A percentile compares a stretch with the other conserved stretches of the same genome.
phyloP scores from a whole-genome alignment of 2,888 invertebrate species.

The Aproaerema taeniolella region DNA sequence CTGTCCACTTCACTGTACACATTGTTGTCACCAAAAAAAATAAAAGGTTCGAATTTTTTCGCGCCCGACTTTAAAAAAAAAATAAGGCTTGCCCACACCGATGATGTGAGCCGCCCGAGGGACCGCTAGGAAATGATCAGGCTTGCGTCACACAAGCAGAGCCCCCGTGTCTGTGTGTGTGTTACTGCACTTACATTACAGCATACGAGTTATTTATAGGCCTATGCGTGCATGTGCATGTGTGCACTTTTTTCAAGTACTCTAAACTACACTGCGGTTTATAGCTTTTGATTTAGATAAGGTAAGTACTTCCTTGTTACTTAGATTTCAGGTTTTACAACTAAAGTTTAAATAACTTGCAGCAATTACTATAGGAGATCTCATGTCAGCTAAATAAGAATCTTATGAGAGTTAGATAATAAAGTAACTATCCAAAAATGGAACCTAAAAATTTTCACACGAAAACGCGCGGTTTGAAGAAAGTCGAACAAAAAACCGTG shows the following conservation, averaged over 20 bases:
- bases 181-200: slow-evolving; percentile 56
- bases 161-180: slow-evolving; percentile 42
- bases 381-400: too few species aligned
- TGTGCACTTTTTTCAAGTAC: slow-evolving; percentile 18
- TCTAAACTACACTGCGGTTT: too few species aligned
- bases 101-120: slow-evolving; percentile 70
- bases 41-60: slow-evolving; percentile 29
- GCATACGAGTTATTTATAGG: slow-evolving; percentile 59
- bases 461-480: too few species aligned
- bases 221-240: slow-evolving; percentile 32
- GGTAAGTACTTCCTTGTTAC: too few species aligned
- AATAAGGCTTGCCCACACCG: slow-evolving; percentile 71
- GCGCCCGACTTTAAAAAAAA: slow-evolving; percentile 65
- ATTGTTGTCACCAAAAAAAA: slow-evolving; percentile 20
- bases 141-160: slow-evolving; percentile 43
- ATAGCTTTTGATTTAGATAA: too few species aligned
- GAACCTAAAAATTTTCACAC: too few species aligned
- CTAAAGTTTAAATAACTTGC: too few species aligned
- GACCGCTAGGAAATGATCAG: slow-evolving; percentile 72
- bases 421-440: too few species aligned
- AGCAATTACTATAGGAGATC: too few species aligned
- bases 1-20: slow-evolving; percentile 32
- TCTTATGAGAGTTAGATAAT: neutral
- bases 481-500: too few species aligned
- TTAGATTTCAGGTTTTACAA: too few species aligned